A percentile compares a stretch with the other conserved stretches of the same genome.
phyloP scores from a whole-genome alignment of 2,113 vertebrate genomes.

The Falcunculus frontatus region DNA sequence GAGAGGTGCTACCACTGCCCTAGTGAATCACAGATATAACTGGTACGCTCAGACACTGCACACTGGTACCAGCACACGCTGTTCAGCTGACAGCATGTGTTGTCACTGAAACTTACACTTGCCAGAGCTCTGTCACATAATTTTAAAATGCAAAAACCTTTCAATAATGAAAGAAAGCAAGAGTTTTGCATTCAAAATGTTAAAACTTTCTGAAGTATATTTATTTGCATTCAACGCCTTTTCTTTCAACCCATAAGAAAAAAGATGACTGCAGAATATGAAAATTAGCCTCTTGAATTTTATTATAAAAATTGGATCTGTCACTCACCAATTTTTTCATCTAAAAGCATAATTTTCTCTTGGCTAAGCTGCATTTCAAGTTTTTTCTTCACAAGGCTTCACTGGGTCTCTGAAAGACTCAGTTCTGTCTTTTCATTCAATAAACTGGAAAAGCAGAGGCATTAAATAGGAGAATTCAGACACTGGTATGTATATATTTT shows the following conservation, averaged over 20 bases:
- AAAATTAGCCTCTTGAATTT: not conserved
- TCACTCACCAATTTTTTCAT: conserved; percentile 77
- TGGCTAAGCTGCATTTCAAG: conserved; percentile 75
- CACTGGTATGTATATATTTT: not conserved
- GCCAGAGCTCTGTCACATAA: not conserved
- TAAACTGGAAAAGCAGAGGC: conserved; percentile 68
- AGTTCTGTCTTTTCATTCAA: conserved; percentile 76
- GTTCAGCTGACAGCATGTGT: not conserved
- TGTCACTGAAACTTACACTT: not conserved
- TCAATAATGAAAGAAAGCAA: not conserved
- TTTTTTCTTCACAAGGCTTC: conserved; percentile 73
- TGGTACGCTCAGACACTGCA: not conserved
- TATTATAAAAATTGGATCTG: not conserved
- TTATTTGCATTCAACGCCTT: not conserved
- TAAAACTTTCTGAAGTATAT: not conserved
- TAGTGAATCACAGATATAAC: not conserved
- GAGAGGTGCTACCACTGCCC: not conserved
- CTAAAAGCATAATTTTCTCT: conserved; percentile 74
- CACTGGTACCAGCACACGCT: not conserved
- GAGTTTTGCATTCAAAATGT: not conserved
- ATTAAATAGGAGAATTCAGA: conserved; percentile 48
- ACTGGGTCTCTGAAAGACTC: conserved; percentile 72
- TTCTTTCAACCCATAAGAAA: not conserved
- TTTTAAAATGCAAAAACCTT: not conserved
- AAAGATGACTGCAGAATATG: not conserved